Percentiles rank a stretch among this genome's conserved stretches.
These are phyloP conservation scores for Escarpia spicata DNA, from an alignment of 2,888 invertebrate genomes.

Conservation along the genomic window DNA sequence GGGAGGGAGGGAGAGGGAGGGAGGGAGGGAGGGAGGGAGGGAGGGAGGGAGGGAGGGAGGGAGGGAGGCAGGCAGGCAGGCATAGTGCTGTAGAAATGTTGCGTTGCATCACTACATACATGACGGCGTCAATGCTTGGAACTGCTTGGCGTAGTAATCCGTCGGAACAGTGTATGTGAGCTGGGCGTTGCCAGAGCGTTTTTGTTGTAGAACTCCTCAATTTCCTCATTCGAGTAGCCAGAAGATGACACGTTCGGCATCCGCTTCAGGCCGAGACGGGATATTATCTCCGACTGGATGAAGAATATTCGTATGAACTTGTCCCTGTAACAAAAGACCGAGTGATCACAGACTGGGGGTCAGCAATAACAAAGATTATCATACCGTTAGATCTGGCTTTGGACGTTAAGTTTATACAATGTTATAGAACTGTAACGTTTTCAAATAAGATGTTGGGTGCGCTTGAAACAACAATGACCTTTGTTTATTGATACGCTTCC, in stretches of 20 bases:
- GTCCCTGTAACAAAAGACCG: background rate
- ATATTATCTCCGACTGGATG: background rate
- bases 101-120: background rate
- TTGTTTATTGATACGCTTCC: no score
- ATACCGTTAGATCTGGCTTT: no score
- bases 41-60: conserved; percentile 29
- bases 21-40: conserved; percentile 40
- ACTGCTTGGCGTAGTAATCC: background rate
- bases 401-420: no score
- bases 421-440: no score
- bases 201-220: background rate
- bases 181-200: background rate
- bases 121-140: background rate
- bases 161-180: background rate
- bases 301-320: background rate
- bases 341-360: background rate
- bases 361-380: background rate
- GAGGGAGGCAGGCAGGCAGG: conserved; percentile 17
- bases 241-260: conserved; percentile 1
- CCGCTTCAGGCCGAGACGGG: background rate
- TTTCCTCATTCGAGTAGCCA: background rate
- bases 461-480: no score
- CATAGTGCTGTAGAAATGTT: background rate
- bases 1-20: conserved; percentile 25
- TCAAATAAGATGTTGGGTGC: no score